Evolutionary conservation across 2,113 vertebrate genomes (phyloP), one percentile per base, ranked within the genome.

Genomic region (Glareola pratincola): DNA sequence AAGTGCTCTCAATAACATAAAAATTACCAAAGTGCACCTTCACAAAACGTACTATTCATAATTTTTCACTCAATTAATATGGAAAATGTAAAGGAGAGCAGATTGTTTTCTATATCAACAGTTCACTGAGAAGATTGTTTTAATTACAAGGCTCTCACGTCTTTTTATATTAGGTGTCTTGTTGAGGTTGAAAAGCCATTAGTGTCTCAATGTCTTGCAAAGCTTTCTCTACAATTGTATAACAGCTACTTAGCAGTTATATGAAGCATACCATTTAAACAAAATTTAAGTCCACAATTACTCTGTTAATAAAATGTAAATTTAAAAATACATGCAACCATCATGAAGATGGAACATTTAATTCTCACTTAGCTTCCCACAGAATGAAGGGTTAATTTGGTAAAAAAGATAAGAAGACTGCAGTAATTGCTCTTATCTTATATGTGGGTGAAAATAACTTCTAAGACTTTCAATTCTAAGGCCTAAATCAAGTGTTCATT

Each of bases 251-350:
- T 98, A 98, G 92, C 92, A 98, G 97, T 97, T 98, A 97, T 93
- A 96, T 93, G 96, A 96, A 98, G 96, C 90, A 96, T 69, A 96
- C 95, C 92, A 97, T 96, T 98, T 98, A 98, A 98, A 97, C 97
- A 98, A 97, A 98, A 98, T 98, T 98, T 97, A 94, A 97, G 92
- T 96, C 94, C 96, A 98, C 97, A 97, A 98, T 98, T 98, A 98
- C 96, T 97, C 96, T 94, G 97, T 85, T 98, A 98, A 98, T 98
- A 96, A 98, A 98, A 97, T 98, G 96, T 96, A 98, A 98, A 98
- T 97, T 96, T 97, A 97, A 97, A 98, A 98, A 97, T 97, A 97
- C 97, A 96, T 98, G 96, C 93, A 97, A 91, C 92, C 64, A 71
- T 97, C 92, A 85, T 54, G 91, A 97, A 97, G 88, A 97, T 88